Evolutionary conservation across 2,888 invertebrate species (phyloP), one percentile per base, ranked within the genome.

Genomic region (Campopleginae sp.): DNA sequence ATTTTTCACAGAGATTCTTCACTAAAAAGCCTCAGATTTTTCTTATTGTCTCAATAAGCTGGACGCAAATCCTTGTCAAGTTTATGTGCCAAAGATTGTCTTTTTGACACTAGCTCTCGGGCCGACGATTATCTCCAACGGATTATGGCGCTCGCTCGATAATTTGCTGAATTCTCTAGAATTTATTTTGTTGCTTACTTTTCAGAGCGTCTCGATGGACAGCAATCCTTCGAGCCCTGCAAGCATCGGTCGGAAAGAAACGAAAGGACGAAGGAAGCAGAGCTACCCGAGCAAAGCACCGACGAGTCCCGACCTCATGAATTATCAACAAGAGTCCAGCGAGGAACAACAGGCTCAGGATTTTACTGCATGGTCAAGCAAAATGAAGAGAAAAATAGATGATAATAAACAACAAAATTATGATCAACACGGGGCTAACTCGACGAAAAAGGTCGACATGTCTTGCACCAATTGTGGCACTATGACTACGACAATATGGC

Each of bases 401-500:
- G 77, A 82, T 75, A 63, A 81, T 66, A 83, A 77, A 58, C 83
- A 89, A 74, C 91, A 58, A 58, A 58, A 90, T 68, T 89, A 91
- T n/a, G 92, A 93, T 86, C 92, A 92, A 51, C 93, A 92, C 63
- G 86, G 89, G 33, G 89, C 90, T 23, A 93, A 91, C 80, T 87
- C 89, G 80, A 85, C 91, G 58, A 93, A 93, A 87, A 94, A 91
- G 92, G 96, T 97, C 33, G 99, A 99, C 92, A 96, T 99, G 91
- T 95, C 97, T 17, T 99, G 99, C 94, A 98, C 98, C 89, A 99
- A 99, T 95, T 99, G 99, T 94, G 97, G 98, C 88, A 99, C 99
- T n/a, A 96, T 97, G 93, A 98, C 98, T 54, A 99, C 99, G 82
- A 99, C 99, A 0, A 97, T 99, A 87, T 99, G 99, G 99, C 95